These are phyloP conservation scores for Gastrophryne carolinensis DNA, from an alignment of 2,797 vertebrate genomes.

Conservation along the genomic window DNA sequence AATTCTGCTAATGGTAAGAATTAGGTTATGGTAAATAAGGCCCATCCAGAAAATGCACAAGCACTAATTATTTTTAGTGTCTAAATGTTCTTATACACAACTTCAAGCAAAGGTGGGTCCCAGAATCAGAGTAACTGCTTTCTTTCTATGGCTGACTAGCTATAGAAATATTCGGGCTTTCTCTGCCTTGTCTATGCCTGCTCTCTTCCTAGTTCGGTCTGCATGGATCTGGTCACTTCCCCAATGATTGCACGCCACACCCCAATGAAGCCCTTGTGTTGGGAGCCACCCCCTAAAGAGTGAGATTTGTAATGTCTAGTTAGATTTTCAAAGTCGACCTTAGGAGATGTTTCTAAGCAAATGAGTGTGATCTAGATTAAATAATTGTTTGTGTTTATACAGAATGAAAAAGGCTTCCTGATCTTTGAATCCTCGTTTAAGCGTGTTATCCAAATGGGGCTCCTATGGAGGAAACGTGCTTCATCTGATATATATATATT, in stretches of 20 bases:
- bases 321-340: no score
- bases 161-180: not conserved
- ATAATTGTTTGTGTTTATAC: not conserved
- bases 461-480: not conserved
- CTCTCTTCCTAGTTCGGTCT: not conserved
- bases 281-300: no score
- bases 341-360: not conserved
- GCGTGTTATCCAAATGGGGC: not conserved
- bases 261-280: not conserved
- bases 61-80: no score
- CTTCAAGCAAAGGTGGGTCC: no score
- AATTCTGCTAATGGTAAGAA: no score
- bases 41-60: no score
- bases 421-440: not conserved
- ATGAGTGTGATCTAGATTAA: not conserved
- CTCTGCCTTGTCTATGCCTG: not conserved
- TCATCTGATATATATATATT: no score
- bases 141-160: no score
- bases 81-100: no score
- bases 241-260: not conserved
- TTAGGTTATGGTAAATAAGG: no score
- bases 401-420: not conserved
- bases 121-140: no score
- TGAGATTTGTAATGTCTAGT: no score
- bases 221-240: not conserved